Evolutionary conservation across 2,888 invertebrate species (phyloP).

Genomic region (Amiota mariae): DNA sequence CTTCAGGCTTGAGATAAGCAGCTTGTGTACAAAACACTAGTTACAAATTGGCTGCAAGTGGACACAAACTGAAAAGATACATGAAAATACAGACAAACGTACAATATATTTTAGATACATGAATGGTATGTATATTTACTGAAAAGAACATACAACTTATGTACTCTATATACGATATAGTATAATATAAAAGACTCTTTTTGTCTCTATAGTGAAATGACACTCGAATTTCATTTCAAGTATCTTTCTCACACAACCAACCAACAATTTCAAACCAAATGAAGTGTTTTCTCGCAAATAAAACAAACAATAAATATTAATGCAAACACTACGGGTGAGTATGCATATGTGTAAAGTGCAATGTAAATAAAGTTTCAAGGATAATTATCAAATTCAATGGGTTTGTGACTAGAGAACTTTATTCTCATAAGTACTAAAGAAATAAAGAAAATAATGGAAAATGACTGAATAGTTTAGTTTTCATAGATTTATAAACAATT

Average conservation of each 20-base stretch:
- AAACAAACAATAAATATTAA: constrained; percentile 31
- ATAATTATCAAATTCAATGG: constrained; percentile 44
- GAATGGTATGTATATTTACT: background rate
- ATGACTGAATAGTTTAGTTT: constrained; percentile 39
- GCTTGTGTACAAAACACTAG: constrained; percentile 9
- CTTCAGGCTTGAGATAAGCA: constrained; percentile 18
- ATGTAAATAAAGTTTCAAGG: constrained; percentile 32
- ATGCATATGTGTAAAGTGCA: background rate
- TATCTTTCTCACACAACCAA: background rate
- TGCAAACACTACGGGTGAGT: background rate
- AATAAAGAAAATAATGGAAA: constrained; percentile 36
- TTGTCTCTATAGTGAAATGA: background rate
- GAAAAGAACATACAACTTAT: constrained; percentile 11
- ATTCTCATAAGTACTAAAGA: background rate
- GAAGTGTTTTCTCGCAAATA: constrained; percentile 29
- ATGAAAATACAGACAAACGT: background rate
- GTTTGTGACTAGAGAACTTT: constrained; percentile 8
- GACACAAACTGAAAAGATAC: constrained; percentile 1
- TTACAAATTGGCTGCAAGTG: constrained; percentile 53
- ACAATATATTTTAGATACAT: too few species aligned
- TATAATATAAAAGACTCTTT: background rate
- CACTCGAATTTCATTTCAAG: background rate
- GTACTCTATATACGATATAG: background rate
- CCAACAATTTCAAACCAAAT: constrained; percentile 24
- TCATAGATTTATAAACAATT: constrained; percentile 44